Percentiles rank a stretch among this genome's conserved stretches.
phyloP scores from a whole-genome alignment of 2,797 vertebrate genomes.

The Sandelia bainsii region DNA sequence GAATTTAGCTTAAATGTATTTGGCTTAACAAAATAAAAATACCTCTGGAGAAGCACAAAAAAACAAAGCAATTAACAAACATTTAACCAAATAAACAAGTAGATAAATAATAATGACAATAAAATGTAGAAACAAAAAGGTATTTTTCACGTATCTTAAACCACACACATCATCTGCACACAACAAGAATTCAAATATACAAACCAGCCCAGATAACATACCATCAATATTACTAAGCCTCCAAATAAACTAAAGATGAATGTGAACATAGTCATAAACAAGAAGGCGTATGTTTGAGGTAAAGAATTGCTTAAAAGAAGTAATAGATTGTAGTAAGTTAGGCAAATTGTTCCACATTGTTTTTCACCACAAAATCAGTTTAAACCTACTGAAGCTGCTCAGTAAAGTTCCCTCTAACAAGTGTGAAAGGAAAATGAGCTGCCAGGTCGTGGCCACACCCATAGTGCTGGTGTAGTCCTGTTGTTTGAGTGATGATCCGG shows the following conservation, averaged over 20 bases:
- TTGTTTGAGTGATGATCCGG: slow-evolving; percentile 45
- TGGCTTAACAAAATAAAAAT: not conserved
- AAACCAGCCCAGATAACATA: not conserved
- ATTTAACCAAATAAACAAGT: too few relatives aligned
- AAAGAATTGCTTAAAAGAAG: too few relatives aligned
- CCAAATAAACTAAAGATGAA: not conserved
- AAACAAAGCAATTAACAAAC: too few relatives aligned
- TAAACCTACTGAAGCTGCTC: too few relatives aligned
- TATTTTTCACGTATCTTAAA: not conserved
- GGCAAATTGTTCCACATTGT: not conserved
- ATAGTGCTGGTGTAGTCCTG: slow-evolving; percentile 42
- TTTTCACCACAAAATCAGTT: not conserved
- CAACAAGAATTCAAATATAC: not conserved
- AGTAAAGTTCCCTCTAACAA: slow-evolving; percentile 26
- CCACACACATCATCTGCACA: not conserved
- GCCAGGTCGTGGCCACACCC: slow-evolving; percentile 66
- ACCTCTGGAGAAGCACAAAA: too few relatives aligned
- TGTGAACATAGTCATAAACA: not conserved
- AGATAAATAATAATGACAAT: too few relatives aligned
- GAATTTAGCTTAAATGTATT: not conserved
- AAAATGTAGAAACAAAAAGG: not conserved
- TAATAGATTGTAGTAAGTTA: not conserved
- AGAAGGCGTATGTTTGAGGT: not conserved
- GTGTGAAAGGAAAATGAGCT: slow-evolving; percentile 46
- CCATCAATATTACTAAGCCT: not conserved